Evolutionary conservation across 1,140 invertebrate genomes (phyloP), one percentile per base, ranked within the genome.

Genomic region (Colletes gigas): DNA sequence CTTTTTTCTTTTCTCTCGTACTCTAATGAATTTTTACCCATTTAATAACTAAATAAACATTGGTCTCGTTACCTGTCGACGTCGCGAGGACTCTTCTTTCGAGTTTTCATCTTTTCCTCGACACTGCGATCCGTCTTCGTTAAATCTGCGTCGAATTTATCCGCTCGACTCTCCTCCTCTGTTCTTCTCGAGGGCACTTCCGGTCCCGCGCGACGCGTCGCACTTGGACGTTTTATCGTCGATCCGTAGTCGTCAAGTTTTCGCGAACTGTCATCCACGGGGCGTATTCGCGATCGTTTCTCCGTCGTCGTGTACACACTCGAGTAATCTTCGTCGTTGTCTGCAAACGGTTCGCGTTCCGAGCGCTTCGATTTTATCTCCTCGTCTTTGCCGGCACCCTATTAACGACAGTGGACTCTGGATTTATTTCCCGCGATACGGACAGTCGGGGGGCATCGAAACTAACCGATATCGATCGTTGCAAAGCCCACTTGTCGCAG

Each of bases 401-500:
- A 9, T 55, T 14, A 3, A n/a, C 14, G 0, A 50, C 3, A 0
- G 0, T 1, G 4, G 2, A 30, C 21, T 54, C 19, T 1, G 39
- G 12, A 8, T 55, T 30, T 30, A 15, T 4, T 55, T 17, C 4
- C 7, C n/a, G 14, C 14, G 6, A 65, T 44, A 65, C 15, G 21
- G 1, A 15, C 1, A 8, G 5, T n/a, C 9, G 12, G 52, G 3
- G 2, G 4, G 10, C 3, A 12, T 54, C 54, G n/a, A 9, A 19
- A 71, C 77, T 79, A 39, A 79, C 77, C 4, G 60, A 19, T 72
- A 81, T 81, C 2, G 66, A 50, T 1, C 70, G 57, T 17, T 57
- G 76, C 4, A 62, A n/a, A 14, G 63, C 3, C 66, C 84, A 78
- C 15, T 87, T 52, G 17, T 78, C 81, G 0, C 17, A 73, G 14